phyloP scores from a whole-genome alignment of 2,797 vertebrate genomes.

The Gallinago solitaria region DNA sequence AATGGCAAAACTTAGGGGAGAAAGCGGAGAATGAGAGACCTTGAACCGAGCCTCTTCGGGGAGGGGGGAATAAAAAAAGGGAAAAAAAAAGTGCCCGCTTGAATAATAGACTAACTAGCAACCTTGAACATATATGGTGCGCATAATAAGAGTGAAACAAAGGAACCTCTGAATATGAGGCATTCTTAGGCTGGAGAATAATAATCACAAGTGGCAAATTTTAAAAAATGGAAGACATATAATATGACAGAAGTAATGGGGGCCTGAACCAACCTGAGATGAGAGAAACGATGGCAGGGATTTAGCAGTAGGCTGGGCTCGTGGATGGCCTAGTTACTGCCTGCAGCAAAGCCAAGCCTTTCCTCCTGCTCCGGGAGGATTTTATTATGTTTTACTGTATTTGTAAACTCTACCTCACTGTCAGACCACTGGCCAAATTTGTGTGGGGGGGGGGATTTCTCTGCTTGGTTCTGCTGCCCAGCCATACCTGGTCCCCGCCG shows the following conservation, averaged over 20 bases:
- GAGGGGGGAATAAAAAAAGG: slow-evolving; percentile 34
- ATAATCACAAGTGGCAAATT: slow-evolving; percentile 76
- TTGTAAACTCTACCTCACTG: not conserved
- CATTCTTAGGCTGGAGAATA: slow-evolving; percentile 75
- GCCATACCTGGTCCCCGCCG: accelerated
- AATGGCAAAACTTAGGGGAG: slow-evolving; percentile 75
- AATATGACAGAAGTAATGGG: slow-evolving; percentile 57
- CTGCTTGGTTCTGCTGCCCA: not conserved
- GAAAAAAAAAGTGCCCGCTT: slow-evolving; percentile 63
- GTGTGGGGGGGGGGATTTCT: not conserved
- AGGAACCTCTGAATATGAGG: slow-evolving; percentile 58
- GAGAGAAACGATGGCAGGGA: slow-evolving; percentile 33
- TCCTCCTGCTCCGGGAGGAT: not conserved
- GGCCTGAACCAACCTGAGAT: slow-evolving; percentile 49
- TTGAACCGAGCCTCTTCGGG: slow-evolving; percentile 76
- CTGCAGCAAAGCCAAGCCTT: not conserved
- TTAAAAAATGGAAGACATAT: slow-evolving; percentile 51
- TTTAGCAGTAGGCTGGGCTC: slow-evolving; percentile 48
- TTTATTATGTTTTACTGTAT: not conserved
- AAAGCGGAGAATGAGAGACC: slow-evolving; percentile 73
- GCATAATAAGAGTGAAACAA: slow-evolving; percentile 79
- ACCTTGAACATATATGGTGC: slow-evolving; percentile 78
- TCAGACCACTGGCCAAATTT: not conserved
- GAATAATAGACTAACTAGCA: slow-evolving; percentile 77
- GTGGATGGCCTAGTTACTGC: not conserved